Percentiles rank a stretch among this genome's conserved stretches.
Evolutionary conservation across 2,888 invertebrate species (phyloP).

Genomic region (Tetragonula carbonaria): DNA sequence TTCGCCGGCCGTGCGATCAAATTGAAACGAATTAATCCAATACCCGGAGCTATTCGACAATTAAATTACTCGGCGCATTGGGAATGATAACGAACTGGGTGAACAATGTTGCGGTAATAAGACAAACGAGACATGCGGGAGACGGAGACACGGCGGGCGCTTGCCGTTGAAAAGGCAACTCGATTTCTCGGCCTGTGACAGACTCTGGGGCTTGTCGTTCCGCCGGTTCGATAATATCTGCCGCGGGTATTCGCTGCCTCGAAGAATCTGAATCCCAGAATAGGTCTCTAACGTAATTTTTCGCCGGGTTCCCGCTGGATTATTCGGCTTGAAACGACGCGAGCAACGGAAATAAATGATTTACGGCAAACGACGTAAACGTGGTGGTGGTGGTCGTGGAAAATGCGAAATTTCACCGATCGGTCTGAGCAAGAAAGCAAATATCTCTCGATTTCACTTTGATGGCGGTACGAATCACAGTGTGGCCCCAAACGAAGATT

Average conservation of each 20-base stretch:
- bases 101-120: conserved; percentile 21
- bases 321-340: conserved; percentile 14
- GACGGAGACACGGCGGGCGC: not conserved
- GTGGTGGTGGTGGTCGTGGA: not conserved
- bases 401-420: not conserved
- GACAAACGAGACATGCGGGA: conserved; percentile 13
- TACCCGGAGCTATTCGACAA: not conserved
- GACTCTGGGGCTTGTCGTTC: not conserved
- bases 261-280: conserved; percentile 32
- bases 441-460: conserved; percentile 17
- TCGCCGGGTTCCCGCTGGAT: conserved; percentile 2
- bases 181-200: conserved; percentile 14
- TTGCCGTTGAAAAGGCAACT: conserved; percentile 7
- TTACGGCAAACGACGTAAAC: conserved; percentile 6
- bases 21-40: not conserved
- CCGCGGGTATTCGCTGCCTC: conserved; percentile 3
- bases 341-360: no score
- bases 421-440: not conserved
- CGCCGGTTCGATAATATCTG: conserved; percentile 25
- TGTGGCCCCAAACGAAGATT: no score
- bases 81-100: not conserved
- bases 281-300: conserved; percentile 32
- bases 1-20: not conserved
- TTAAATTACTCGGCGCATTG: not conserved
- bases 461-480: not conserved